Evolutionary conservation across 2,113 vertebrate species (phyloP), one percentile per base, ranked within the genome.

Genomic region (Chloroceryle aenea): DNA sequence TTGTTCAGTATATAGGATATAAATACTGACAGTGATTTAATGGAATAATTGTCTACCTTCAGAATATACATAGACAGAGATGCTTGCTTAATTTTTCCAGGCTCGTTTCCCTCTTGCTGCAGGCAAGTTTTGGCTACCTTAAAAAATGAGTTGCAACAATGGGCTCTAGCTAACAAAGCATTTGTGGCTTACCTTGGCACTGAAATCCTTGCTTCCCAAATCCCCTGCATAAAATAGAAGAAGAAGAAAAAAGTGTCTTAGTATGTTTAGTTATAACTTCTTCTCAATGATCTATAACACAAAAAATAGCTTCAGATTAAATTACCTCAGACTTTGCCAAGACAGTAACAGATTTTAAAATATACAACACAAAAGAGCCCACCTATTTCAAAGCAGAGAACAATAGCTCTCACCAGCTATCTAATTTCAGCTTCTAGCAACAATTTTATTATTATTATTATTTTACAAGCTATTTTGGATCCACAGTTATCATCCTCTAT

Each of bases 181-280:
- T 56, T 20, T 22, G 69, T 61, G 91, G 86, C 98, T 98, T 98
- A 98, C 98, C 98, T 98, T 98, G 98, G 97, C 98, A 98, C 96
- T 98, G 98, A 96, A 98, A 98, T 97, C 98, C 98, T 98, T 98
- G 98, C 86, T 98, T 98, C 71, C 98, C 98, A 98, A 98, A 98
- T 62, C 98, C 98, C 98, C 98, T 98, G 98, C 53, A 96, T 69
- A 36, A 85, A 95, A 94, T 29, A 76, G 81, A 81, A 97, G 40
- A 81, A 97, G 40, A 84, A 17, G 22, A 93, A 87, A 67, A 23
- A 22, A 7, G 14, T 16, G 25, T 83, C 69, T 98, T 95, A 98
- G 93, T 63, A 93, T 53, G 32, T 55, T 95, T 58, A 68, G 61
- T 42, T 76, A n/a, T 23, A 29, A 68, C 68, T 61, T 81, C 71